Percentiles rank a stretch among this genome's conserved stretches.
Evolutionary conservation across 92 coral and sea anemone species (phyloP).

Genomic region (Siderastrea siderea): DNA sequence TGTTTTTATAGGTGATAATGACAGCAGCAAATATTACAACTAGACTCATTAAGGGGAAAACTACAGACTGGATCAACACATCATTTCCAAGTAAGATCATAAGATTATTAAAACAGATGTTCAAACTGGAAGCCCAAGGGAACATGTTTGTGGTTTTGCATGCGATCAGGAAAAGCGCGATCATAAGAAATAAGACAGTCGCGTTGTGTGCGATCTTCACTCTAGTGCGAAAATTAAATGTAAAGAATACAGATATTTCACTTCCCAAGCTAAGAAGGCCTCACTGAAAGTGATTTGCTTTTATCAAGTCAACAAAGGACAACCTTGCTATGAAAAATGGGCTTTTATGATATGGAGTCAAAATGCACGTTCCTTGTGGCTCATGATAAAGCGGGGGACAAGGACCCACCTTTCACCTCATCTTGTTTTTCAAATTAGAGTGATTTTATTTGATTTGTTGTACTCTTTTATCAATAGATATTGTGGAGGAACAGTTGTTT

Average conservation of each 20-base stretch:
- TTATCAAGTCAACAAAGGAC: no score
- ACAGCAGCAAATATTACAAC: constrained; percentile 83
- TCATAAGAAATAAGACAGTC: neutral
- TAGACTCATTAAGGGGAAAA: constrained; percentile 79
- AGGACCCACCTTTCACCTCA: no score
- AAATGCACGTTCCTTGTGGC: no score
- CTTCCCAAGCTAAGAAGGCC: no score
- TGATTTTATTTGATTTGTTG: neutral
- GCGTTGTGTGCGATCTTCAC: neutral
- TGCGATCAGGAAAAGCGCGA: neutral
- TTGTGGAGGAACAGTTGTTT: constrained; percentile 85
- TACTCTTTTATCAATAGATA: constrained; percentile 43
- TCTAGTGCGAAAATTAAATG: no score
- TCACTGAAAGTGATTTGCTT: no score
- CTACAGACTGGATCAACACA: constrained; percentile 82
- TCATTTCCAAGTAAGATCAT: constrained; percentile 75
- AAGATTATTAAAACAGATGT: neutral
- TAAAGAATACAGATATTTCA: no score
- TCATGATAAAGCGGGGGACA: no score
- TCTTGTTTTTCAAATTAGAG: no score
- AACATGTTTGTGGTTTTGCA: no score
- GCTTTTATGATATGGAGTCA: no score
- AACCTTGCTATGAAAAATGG: no score
- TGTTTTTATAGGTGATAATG: constrained; percentile 63
- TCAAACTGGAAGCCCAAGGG: neutral